Base-by-base conservation (phyloP, 2,888 invertebrate species). In the Globia sparganii region DNA sequence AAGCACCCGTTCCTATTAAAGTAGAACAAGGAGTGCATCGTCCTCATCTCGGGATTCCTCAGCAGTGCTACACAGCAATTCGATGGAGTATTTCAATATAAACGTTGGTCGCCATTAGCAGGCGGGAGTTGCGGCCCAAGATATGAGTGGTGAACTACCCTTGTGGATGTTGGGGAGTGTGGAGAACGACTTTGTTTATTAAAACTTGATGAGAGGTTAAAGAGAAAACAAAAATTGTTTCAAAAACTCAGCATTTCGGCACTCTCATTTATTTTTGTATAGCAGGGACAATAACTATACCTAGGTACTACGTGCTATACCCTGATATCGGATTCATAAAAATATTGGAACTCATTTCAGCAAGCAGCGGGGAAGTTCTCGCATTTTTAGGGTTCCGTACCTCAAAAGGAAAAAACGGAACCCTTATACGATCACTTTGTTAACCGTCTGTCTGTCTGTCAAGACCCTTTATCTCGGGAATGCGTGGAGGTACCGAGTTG, bases 71-170 rank as follows among this genome's bases (percentile, higher is more conserved):
- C 92, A 92, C 91, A 92, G 92, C 92, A 93, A 93, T 94, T 94
- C 92, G 93, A 92, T 90, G 92, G 92, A 92, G 94, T 94, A 96
- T 96, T 96, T 93, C 94, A 96, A 96, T 96, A 95, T 95, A 94
- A 94, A 92, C 92, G 94, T 87, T 93, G 91, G 94, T 91, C 92
- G 93, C 94, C 94, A 94, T 95, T 94, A 95, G 93, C 87, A 91
- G 89, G 89, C 90, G 87, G 87, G 88, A 89, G 89, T 89, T 91
- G 91, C 88, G 87, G 89, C 85, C 87, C 86, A 86, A 91, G 91
- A 93, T 94, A 92, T 92, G 93, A 94, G 91, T 92, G 91, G 89
- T 90, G 91, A 91, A 92, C 92, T 92, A 93, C 93, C 91, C 92
- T 90, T 87, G 91, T 89, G 81, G 62, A 59, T 90, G 58, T 81